Conservation (phyloP, 2,797 vertebrate genomes). For the Molothrus aeneus region DNA sequence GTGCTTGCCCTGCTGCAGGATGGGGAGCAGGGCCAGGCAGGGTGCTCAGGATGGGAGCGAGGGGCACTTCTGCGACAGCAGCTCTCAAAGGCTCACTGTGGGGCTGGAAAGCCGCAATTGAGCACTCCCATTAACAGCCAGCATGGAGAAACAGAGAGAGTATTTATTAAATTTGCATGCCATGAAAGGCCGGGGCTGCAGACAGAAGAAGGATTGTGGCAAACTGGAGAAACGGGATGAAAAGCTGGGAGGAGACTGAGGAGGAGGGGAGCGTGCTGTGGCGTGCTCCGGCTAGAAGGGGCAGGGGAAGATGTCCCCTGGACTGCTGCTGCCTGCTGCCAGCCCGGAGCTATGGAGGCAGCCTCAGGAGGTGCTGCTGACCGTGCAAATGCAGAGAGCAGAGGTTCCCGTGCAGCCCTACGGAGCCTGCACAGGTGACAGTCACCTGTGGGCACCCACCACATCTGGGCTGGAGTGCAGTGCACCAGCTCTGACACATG, state of each 20-base stretch:
- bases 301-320: not conserved
- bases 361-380: not conserved
- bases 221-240: not conserved
- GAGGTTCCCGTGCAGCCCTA: not conserved
- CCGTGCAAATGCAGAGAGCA: not conserved
- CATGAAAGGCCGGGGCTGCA: not conserved
- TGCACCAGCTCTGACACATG: not conserved
- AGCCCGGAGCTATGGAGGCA: not conserved
- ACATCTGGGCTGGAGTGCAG: not conserved
- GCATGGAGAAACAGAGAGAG: not conserved
- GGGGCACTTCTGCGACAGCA: not conserved
- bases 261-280: rapidly evolving
- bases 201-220: slow-evolving; percentile 52
- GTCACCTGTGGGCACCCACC: not conserved
- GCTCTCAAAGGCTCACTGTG: slow-evolving; percentile 38
- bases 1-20: not conserved
- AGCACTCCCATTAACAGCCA: not conserved
- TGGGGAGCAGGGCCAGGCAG: not conserved
- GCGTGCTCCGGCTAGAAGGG: not conserved
- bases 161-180: slow-evolving; percentile 38
- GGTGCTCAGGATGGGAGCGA: not conserved
- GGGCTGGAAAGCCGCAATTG: not conserved
- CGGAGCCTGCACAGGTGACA: rapidly evolving
- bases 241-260: not conserved
- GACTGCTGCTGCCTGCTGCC: not conserved